These are phyloP conservation scores for Octopus bimaculoides DNA, from an alignment of 1,140 invertebrate genomes.

Conservation along the genomic window DNA sequence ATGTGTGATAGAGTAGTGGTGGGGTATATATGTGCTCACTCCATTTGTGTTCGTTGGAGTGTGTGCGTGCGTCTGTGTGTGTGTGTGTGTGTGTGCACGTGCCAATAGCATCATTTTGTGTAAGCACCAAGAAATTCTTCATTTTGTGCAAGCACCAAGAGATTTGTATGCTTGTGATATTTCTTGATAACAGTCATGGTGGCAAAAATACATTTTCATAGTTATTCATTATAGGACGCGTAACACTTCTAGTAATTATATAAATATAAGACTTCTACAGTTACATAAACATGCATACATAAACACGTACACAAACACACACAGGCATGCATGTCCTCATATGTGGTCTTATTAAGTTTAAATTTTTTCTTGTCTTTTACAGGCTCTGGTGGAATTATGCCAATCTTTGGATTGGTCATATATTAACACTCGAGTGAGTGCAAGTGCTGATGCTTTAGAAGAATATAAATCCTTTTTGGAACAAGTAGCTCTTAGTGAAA, in stretches of 20 bases:
- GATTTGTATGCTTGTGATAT: neutral
- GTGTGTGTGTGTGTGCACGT: too few species aligned
- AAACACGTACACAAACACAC: neutral
- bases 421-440: neutral
- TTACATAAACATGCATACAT: neutral
- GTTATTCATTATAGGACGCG: neutral
- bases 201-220: neutral
- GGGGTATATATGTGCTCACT: too few species aligned
- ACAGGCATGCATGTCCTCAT: neutral
- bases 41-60: too few species aligned
- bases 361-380: neutral
- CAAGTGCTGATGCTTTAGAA: neutral
- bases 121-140: too few species aligned
- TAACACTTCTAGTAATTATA: neutral
- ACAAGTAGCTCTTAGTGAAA: neutral
- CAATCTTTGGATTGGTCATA: constrained; percentile 11
- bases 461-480: constrained; percentile 6
- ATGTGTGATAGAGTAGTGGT: too few species aligned
- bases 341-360: neutral
- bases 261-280: neutral
- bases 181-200: neutral
- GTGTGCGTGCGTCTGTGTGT: too few species aligned
- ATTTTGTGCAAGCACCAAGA: too few species aligned
- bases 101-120: too few species aligned
- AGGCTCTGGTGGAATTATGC: neutral